Percentiles rank a stretch among this genome's conserved stretches.
Conservation (phyloP, 2,113 vertebrate species). For the Phrynosoma blainvillii region DNA sequence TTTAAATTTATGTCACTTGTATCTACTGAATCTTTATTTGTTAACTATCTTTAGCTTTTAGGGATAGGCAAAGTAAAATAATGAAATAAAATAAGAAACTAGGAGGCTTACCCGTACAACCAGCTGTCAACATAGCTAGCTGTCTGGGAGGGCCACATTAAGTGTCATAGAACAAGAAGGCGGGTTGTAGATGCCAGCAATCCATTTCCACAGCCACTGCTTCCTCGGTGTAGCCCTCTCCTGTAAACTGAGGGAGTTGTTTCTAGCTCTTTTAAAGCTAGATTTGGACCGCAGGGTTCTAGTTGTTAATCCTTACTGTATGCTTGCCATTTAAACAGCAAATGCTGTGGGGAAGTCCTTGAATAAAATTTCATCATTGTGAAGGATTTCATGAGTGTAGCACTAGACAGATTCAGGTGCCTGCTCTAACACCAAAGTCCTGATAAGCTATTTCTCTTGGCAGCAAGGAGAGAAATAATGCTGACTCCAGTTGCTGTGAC, state of each 20-base stretch:
- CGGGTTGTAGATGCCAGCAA: neutral
- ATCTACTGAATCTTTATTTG: neutral
- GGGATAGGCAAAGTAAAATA: too few species aligned
- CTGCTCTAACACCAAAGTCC: neutral
- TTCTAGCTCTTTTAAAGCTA: neutral
- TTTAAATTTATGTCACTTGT: neutral
- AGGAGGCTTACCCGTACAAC: too few species aligned
- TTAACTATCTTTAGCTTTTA: neutral
- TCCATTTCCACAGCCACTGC: neutral
- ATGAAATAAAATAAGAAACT: too few species aligned
- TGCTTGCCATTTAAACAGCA: slow-evolving; percentile 1
- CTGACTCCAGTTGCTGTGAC: slow-evolving; percentile 85
- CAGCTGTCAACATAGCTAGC: neutral
- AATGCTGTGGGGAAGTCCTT: slow-evolving; percentile 12
- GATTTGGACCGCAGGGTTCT: neutral
- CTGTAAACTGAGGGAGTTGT: too few species aligned
- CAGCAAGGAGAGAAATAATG: slow-evolving; percentile 92
- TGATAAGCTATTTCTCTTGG: slow-evolving; percentile 49
- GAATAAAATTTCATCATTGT: neutral
- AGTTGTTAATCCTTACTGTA: neutral
- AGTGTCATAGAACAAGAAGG: neutral
- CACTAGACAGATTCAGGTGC: neutral
- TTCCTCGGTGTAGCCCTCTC: neutral
- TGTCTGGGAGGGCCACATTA: neutral
- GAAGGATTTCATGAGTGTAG: slow-evolving; percentile 17